phyloP scores from a whole-genome alignment of 2,113 vertebrate genomes.

The Anseranas semipalmata region DNA sequence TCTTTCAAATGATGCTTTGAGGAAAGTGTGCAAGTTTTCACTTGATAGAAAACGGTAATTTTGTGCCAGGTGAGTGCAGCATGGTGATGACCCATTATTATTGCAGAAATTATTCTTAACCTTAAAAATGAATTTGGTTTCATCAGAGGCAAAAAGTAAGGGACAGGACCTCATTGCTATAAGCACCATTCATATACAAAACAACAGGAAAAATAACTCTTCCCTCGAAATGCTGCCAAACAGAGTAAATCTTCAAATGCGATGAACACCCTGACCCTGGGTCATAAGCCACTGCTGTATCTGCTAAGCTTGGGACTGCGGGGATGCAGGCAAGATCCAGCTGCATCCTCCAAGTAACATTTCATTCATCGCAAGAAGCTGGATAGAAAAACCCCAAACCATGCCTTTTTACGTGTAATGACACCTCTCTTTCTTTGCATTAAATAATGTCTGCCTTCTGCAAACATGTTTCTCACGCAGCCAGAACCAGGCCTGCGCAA shows the following conservation, averaged over 20 bases:
- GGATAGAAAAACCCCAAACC: neutral
- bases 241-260: neutral
- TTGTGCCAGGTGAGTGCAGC: neutral
- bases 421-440: neutral
- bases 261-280: neutral
- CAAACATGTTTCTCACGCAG: neutral
- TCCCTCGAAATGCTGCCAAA: neutral
- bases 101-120: no score
- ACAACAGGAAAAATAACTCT: no score
- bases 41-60: neutral
- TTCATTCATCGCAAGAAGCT: fast-evolving
- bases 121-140: no score
- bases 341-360: neutral
- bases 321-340: neutral
- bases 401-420: neutral
- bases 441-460: neutral
- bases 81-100: neutral
- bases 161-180: neutral
- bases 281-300: neutral
- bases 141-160: no score
- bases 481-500: neutral
- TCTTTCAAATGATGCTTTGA: no score
- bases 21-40: neutral
- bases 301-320: neutral
- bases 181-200: neutral